phyloP scores from a whole-genome alignment of 2,888 invertebrate genomes.

The Rutpela maculata region DNA sequence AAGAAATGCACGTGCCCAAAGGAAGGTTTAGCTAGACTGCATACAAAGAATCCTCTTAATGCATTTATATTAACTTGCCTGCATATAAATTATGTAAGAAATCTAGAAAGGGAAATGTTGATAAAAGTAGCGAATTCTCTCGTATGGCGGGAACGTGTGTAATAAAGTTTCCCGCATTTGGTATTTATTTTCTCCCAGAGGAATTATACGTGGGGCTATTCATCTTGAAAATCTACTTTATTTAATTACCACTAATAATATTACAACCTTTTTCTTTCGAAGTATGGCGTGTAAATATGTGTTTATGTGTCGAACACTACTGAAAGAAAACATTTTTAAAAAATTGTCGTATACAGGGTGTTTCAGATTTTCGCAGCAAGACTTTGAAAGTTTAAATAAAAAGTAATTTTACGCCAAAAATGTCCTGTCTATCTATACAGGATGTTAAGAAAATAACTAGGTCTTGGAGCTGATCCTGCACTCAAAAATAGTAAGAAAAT shows the following conservation, averaged over 20 bases:
- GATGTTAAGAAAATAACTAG: too few relatives aligned
- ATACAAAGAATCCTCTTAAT: conserved; percentile 1
- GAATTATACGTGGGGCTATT: not conserved
- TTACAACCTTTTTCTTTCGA: not conserved
- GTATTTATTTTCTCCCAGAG: conserved; percentile 16
- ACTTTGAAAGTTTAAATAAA: too few relatives aligned
- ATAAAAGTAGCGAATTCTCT: not conserved
- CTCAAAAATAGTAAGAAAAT: too few relatives aligned
- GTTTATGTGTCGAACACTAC: not conserved
- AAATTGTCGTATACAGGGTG: not conserved
- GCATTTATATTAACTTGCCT: not conserved
- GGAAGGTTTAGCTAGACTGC: not conserved
- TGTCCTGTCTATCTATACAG: too few relatives aligned
- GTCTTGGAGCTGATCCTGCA: too few relatives aligned
- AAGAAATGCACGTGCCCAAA: not conserved
- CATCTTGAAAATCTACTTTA: conserved; percentile 11
- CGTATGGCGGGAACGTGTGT: not conserved
- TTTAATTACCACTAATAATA: not conserved
- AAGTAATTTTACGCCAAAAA: too few relatives aligned
- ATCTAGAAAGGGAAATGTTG: not conserved
- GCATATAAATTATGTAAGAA: conserved; percentile 4
- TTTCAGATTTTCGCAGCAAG: too few relatives aligned
- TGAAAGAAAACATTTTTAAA: too few relatives aligned
- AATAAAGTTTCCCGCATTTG: conserved; percentile 10
- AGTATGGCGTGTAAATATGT: not conserved